Evolutionary conservation across 2,797 vertebrate species (phyloP).

Genomic region (Pantherophis alleghaniensis): DNA sequence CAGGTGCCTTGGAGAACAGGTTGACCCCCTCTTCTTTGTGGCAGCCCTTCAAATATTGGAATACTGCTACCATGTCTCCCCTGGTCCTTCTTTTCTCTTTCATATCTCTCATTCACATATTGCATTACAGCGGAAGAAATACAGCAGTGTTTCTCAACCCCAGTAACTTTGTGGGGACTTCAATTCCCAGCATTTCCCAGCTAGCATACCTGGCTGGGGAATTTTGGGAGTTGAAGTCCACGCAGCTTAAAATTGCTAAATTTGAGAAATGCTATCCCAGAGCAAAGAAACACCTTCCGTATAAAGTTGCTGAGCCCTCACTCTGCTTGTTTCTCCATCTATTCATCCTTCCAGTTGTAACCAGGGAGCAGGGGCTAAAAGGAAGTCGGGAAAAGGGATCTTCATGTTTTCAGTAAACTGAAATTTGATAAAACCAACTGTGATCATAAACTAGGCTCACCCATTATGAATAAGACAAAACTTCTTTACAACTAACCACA

Average conservation of each 20-base stretch:
- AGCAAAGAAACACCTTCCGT: not conserved
- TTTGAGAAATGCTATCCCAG: not conserved
- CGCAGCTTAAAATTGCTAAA: not conserved
- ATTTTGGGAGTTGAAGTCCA: not conserved
- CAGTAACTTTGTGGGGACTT: no score
- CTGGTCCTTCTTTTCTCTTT: no score
- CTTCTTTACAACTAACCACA: not conserved
- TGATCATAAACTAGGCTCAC: not conserved
- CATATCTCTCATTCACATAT: not conserved
- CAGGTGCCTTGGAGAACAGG: no score
- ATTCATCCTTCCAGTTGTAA: not conserved
- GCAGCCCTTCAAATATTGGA: no score
- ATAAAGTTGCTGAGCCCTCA: not conserved
- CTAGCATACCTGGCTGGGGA: not conserved
- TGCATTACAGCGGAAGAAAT: not conserved
- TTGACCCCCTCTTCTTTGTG: no score
- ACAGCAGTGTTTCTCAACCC: no score
- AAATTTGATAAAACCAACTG: not conserved
- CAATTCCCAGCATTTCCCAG: no score
- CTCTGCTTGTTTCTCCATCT: not conserved
- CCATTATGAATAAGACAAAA: not conserved
- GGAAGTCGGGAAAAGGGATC: not conserved
- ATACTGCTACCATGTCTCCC: no score
- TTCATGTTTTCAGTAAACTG: not conserved
- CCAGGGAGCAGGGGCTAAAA: not conserved